Percentiles rank a stretch among this genome's conserved stretches.
These are phyloP conservation scores for Phoxinus dragarum DNA, from an alignment of 2,797 vertebrate species.

Conservation along the genomic window DNA sequence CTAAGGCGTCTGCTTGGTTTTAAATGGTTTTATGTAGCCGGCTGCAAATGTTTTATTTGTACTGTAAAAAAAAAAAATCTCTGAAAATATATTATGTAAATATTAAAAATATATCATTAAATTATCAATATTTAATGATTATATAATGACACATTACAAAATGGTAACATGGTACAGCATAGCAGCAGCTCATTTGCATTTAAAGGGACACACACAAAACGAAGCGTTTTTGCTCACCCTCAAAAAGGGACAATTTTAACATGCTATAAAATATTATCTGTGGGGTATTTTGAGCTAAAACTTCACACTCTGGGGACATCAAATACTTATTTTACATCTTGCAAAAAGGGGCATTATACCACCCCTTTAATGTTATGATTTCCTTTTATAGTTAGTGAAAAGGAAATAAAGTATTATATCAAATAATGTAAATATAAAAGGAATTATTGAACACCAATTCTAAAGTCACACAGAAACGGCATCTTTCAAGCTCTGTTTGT, in stretches of 20 bases:
- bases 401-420: background rate
- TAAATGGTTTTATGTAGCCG: background rate
- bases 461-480: background rate
- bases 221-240: no score
- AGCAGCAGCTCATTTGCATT: no score
- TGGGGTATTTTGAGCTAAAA: no score
- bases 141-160: background rate
- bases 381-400: background rate
- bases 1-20: background rate
- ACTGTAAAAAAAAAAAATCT: background rate
- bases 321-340: no score
- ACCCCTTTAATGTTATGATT: background rate
- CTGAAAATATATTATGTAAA: background rate
- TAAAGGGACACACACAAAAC: no score
- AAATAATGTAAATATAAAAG: background rate
- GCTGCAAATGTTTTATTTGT: background rate
- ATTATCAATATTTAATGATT: background rate
- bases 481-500: background rate
- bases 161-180: no score
- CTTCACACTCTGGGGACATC: no score
- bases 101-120: background rate
- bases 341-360: no score
- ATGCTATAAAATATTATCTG: no score
- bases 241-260: no score
- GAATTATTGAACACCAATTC: background rate